phyloP scores from a whole-genome alignment of 2,888 invertebrate genomes.

The Sminthurinus aureus region DNA sequence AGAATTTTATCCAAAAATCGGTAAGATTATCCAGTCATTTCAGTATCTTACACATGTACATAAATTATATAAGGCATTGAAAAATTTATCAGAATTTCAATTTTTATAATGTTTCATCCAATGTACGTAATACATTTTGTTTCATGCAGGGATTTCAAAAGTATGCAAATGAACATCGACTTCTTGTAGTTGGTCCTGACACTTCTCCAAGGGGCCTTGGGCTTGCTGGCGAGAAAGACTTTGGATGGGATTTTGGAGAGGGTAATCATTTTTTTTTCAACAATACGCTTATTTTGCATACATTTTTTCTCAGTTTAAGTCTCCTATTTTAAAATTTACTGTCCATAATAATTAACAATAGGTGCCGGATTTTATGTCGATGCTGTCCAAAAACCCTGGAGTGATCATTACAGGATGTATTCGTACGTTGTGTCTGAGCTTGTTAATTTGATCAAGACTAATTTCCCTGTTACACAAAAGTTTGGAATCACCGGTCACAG shows the following conservation, averaged over 20 bases:
- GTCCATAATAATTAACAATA: too few species aligned
- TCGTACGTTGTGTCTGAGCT: conserved; percentile 91
- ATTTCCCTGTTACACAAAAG: conserved; percentile 71
- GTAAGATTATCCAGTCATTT: background rate
- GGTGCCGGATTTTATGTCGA: conserved; percentile 95
- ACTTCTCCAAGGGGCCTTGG: conserved; percentile 85
- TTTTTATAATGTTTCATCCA: background rate
- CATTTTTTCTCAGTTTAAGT: too few species aligned
- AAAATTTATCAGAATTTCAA: background rate
- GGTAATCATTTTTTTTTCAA: conserved; percentile 61
- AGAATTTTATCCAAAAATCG: conserved; percentile 94
- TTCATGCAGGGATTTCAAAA: conserved; percentile 78
- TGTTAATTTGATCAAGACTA: conserved; percentile 74
- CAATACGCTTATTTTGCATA: too few species aligned
- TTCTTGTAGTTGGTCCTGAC: conserved; percentile 92
- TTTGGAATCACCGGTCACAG: conserved; percentile 66
- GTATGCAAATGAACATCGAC: conserved; percentile 83
- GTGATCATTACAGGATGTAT: conserved; percentile 91
- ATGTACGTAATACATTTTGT: too few species aligned
- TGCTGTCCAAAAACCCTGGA: conserved; percentile 91
- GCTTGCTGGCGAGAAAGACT: conserved; percentile 87
- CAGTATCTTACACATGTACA: background rate
- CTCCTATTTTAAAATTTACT: too few species aligned
- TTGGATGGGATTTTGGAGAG: conserved; percentile 89
- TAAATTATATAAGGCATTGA: background rate